phyloP scores from a whole-genome alignment of 2,797 vertebrate genomes.

The Trachurus trachurus region DNA sequence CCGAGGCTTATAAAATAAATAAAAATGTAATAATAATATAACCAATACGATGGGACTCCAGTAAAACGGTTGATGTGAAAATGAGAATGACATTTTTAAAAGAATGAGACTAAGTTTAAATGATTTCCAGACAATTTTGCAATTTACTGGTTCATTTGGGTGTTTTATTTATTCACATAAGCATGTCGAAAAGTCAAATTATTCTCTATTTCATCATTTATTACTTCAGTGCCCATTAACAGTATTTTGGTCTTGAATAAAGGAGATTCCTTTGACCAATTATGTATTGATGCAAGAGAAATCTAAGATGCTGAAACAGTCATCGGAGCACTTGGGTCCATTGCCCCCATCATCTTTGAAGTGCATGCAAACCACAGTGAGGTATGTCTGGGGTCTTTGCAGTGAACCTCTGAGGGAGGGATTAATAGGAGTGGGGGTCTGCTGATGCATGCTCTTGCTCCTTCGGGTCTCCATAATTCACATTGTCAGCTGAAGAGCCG shows the following conservation, averaged over 20 bases:
- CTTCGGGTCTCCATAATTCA: conserved; percentile 84
- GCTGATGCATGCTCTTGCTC: conserved; percentile 80
- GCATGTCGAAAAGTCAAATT: background rate
- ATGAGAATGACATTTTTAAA: background rate
- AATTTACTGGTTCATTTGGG: background rate
- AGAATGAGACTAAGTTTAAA: background rate
- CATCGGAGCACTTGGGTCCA: conserved; percentile 3
- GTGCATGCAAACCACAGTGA: conserved; percentile 12
- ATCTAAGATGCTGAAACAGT: conserved; percentile 16
- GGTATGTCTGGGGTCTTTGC: conserved; percentile 49
- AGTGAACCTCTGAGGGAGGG: conserved; percentile 66
- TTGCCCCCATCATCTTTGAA: conserved; percentile 46
- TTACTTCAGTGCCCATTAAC: background rate
- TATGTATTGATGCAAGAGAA: background rate
- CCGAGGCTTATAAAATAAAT: background rate
- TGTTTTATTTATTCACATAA: background rate
- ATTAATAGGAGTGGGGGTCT: conserved; percentile 78
- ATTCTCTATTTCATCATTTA: background rate
- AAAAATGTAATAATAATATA: background rate
- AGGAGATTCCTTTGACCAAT: background rate
- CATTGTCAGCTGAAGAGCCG: conserved; percentile 84
- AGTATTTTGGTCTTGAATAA: background rate
- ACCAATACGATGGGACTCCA: background rate
- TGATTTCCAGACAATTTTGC: background rate
- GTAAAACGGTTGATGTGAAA: background rate